Evolutionary conservation across 2,113 vertebrate species (phyloP), one percentile per base, ranked within the genome.

Genomic region (Anarhynchus alexandrinus): DNA sequence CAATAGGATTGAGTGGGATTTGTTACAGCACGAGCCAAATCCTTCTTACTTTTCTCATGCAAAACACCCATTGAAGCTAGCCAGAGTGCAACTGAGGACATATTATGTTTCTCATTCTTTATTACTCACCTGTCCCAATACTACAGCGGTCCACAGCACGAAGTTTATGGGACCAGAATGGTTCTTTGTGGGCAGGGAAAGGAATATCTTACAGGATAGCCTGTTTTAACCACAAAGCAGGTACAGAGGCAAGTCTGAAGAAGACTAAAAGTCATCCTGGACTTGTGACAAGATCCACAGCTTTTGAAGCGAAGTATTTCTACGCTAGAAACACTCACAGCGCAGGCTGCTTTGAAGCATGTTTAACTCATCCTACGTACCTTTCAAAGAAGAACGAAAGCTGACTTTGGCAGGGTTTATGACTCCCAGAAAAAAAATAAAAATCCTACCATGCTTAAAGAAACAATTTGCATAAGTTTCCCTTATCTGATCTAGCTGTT

Each of bases 351-450:
- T 95, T 86, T 92, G 91, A 93, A 90, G 76, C 88, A 88, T 83
- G 91, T 93, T 95, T 95, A 92, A 95, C 34, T 57, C 90, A 94
- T 93, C 86, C 96, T 92, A 88, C n/a, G 4, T 93, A 61, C 30
- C 84, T 92, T 81, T 88, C 90, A 71, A 94, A 92, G 89, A 87
- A 96, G 82, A 95, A 94, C 78, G 77, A 91, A 94, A 93, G 83
- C 69, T 95, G 80, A 92, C 52, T 93, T 80, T 92, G 92, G 76
- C 71, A 88, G 42, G 11, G 30, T 80, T 90, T 88, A 86, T 90
- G 72, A 91, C 65, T 92, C 55, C 18, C 26, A 77, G 62, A 17
- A 79, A 91, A 86, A 91, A 77, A 57, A 47, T 8, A 43, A 59
- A 32, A 42, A 70, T 34, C 69, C 58, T 34, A 81, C 17, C 64